A percentile compares a stretch with the other conserved stretches of the same genome.
Evolutionary conservation across 2,888 invertebrate genomes (phyloP).

Genomic region (Brachyptera putata): DNA sequence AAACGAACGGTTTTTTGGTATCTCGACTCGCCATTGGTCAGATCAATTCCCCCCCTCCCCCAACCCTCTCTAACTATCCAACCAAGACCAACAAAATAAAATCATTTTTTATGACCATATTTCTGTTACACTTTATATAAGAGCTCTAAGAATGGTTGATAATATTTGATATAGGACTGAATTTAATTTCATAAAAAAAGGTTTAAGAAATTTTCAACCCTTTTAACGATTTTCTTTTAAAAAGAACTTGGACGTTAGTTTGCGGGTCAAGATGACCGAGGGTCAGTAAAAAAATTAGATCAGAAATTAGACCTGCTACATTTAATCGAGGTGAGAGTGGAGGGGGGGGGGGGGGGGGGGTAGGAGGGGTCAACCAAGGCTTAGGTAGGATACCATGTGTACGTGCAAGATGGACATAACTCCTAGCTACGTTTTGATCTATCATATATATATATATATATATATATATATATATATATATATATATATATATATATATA

Average conservation of each 20-base stretch:
- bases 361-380: too few species aligned
- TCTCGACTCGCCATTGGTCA: not conserved
- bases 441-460: too few species aligned
- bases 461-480: too few species aligned
- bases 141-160: too few species aligned
- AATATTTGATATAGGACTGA: not conserved
- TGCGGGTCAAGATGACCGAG: slow-evolving; percentile 7
- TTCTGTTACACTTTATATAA: slow-evolving; percentile 2
- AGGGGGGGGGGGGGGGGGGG: too few species aligned
- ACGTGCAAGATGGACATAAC: too few species aligned
- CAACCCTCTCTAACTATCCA: not conserved
- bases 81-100: not conserved
- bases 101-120: not conserved
- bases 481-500: too few species aligned
- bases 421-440: too few species aligned
- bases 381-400: too few species aligned
- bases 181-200: not conserved
- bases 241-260: not conserved
- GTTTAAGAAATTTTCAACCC: not conserved
- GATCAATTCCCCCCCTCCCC: not conserved
- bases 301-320: slow-evolving; percentile 11
- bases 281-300: slow-evolving; percentile 14
- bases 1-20: not conserved
- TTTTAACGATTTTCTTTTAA: not conserved
- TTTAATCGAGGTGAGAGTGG: too few species aligned